A percentile compares a stretch with the other conserved stretches of the same genome.
Conservation (phyloP, 2,888 invertebrate species). For the Brassicogethes aeneus region DNA sequence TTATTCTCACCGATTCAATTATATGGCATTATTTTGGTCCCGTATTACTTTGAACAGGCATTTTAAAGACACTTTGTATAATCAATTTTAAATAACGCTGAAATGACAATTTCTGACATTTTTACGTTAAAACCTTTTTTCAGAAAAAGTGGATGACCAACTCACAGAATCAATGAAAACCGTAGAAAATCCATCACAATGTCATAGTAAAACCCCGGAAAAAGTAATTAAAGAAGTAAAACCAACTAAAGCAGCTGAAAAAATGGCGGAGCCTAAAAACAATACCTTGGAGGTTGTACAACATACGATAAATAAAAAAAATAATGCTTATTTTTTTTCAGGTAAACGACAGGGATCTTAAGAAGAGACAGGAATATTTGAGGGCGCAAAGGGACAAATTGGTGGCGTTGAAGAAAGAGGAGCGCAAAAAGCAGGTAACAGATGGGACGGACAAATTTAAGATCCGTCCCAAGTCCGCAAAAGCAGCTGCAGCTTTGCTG, state of each 20-base stretch:
- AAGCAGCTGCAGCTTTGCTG: constrained; percentile 60
- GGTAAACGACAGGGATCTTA: constrained; percentile 55
- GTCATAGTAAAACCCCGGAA: constrained; percentile 2
- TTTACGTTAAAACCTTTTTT: too few species aligned
- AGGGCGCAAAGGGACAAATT: constrained; percentile 86
- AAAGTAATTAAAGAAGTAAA: not conserved
- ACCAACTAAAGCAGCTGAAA: constrained; percentile 1
- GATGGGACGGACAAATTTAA: constrained; percentile 41
- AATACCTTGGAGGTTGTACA: too few species aligned
- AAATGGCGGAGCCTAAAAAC: not conserved
- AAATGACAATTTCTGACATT: too few species aligned
- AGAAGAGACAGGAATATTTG: constrained; percentile 75
- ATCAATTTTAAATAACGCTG: too few species aligned
- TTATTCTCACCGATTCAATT: too few species aligned
- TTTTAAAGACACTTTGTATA: too few species aligned
- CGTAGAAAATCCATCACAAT: constrained; percentile 7
- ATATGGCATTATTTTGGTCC: too few species aligned
- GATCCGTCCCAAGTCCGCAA: constrained; percentile 62
- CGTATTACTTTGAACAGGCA: too few species aligned
- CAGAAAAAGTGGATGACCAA: not conserved
- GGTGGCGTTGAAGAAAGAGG: constrained; percentile 80
- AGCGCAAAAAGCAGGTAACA: constrained; percentile 69
- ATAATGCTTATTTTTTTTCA: constrained; percentile 18
- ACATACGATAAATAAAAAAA: not conserved
- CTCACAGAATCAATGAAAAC: constrained; percentile 3